Percentiles rank a stretch among this genome's conserved stretches.
These are phyloP conservation scores for Scophthalmus maximus DNA, from an alignment of 2,113 vertebrate genomes.

Conservation along the genomic window DNA sequence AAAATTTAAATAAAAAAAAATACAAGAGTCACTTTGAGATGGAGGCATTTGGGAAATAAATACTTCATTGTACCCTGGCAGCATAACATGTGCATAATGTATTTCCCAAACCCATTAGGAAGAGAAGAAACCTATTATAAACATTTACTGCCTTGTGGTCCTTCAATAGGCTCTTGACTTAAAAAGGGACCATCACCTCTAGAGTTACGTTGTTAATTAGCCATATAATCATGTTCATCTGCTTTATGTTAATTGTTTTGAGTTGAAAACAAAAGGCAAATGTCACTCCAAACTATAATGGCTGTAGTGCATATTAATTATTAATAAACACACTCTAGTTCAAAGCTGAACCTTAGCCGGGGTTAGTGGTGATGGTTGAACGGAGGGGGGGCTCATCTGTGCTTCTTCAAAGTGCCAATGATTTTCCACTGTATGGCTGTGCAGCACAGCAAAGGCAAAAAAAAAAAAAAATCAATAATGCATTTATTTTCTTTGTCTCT, in stretches of 20 bases:
- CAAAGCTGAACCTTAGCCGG: background rate
- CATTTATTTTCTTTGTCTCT: slow-evolving; percentile 65
- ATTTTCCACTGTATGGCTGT: slow-evolving; percentile 20
- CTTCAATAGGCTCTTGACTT: slow-evolving; percentile 41
- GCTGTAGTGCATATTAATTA: too few relatives aligned
- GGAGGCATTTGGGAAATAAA: slow-evolving; percentile 23
- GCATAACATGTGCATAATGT: slow-evolving; percentile 11
- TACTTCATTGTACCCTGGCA: slow-evolving; percentile 3
- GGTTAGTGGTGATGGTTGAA: background rate
- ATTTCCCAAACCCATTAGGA: slow-evolving; percentile 5
- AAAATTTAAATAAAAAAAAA: background rate
- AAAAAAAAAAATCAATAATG: slow-evolving; percentile 58
- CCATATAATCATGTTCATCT: too few relatives aligned
- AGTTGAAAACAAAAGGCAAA: too few relatives aligned
- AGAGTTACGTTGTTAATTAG: slow-evolving; percentile 11
- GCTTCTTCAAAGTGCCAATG: slow-evolving; percentile 9
- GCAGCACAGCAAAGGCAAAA: background rate
- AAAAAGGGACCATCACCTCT: slow-evolving; percentile 13
- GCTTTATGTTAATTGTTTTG: too few relatives aligned
- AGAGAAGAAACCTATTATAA: slow-evolving; percentile 30
- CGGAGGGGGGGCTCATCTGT: background rate
- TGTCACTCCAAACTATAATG: too few relatives aligned
- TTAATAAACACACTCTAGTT: too few relatives aligned
- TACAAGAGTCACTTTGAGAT: slow-evolving; percentile 16
- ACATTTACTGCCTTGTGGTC: slow-evolving; percentile 43